Base-by-base conservation (phyloP, 2,113 vertebrate species). In the Aix galericulata region DNA sequence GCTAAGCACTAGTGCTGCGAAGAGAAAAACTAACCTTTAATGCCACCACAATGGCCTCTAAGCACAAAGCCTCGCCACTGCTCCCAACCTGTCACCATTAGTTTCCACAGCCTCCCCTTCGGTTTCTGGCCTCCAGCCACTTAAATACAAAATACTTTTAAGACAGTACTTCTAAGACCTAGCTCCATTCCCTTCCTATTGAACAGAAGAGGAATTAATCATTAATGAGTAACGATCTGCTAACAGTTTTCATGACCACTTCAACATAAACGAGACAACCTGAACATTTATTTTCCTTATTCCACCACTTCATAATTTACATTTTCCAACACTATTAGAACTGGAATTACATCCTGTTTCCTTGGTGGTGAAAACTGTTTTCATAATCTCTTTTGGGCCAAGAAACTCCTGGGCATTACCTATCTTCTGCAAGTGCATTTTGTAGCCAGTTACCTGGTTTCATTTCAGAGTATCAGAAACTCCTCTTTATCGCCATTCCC, bases 261-360 rank as follows among this genome's bases (percentile, higher is more conserved):
- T 91, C 66, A 89, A 86, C 83, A 75, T 34, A 95, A 31, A 17
- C 32, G 42, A 91, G 48, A 88, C 42, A 76, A 82, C 13, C 56
- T 3, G 52, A 85, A 74, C 36, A 85, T 75, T 62, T 64, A 85
- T 60, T 86, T 77, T 50, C 52, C 16, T 58, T 72, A 55, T 48
- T 67, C 38, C 18, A 59, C 6, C 72, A 86, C n/a, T 62, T 80
- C 36, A 4, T 20, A 48, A 6, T 50, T 12, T 56, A 80, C 80
- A 64, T 32, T 86, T 46, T 69, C 16, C 42, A 62, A 26, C 4
- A 69, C 21, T 20, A 71, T 1, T 59, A 64, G 46, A 95, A 83
- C 27, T 32, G 32, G 63, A 90, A 77, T 60, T 8, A 80, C 44
- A 63, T 23, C 23, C 13, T 34, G 22, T 8, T 71, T 64, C 29